Percentiles rank a stretch among this genome's conserved stretches.
These are phyloP conservation scores for Saxicola maurus DNA, from an alignment of 2,797 vertebrate species.

Conservation along the genomic window DNA sequence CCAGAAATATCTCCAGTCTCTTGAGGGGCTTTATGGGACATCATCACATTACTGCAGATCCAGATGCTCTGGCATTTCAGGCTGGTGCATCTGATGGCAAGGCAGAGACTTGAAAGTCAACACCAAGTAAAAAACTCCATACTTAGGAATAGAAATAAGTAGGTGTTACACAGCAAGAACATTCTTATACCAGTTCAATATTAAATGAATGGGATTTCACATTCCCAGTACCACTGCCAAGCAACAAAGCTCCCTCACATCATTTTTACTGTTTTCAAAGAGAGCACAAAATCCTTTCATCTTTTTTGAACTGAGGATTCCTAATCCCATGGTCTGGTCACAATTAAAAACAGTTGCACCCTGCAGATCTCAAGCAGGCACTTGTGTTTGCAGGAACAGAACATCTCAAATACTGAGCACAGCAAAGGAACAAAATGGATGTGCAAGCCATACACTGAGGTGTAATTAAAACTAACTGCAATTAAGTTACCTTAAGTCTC, in stretches of 20 bases:
- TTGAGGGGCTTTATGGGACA: not conserved
- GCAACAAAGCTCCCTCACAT: not conserved
- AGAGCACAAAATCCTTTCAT: not conserved
- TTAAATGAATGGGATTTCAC: not conserved
- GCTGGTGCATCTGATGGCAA: not conserved
- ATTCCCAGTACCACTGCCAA: not conserved
- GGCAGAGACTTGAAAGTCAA: not conserved
- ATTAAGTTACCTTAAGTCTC: not conserved
- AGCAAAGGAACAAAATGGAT: not conserved
- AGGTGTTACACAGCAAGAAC: not conserved
- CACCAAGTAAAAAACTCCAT: not conserved
- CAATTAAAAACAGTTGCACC: not conserved
- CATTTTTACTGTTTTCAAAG: not conserved
- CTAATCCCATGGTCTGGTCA: not conserved
- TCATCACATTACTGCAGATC: not conserved
- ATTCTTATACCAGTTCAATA: not conserved
- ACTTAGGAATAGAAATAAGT: not conserved
- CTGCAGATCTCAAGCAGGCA: not conserved
- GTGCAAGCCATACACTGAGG: fast-evolving
- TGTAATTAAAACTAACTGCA: not conserved
- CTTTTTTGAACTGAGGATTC: not conserved
- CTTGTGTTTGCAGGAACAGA: not conserved
- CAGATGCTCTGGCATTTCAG: not conserved
- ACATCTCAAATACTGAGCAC: not conserved
- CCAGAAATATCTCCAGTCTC: not conserved